These are phyloP conservation scores for Stenotaenia linearis DNA, from an alignment of 2,888 invertebrate genomes.

Conservation along the genomic window DNA sequence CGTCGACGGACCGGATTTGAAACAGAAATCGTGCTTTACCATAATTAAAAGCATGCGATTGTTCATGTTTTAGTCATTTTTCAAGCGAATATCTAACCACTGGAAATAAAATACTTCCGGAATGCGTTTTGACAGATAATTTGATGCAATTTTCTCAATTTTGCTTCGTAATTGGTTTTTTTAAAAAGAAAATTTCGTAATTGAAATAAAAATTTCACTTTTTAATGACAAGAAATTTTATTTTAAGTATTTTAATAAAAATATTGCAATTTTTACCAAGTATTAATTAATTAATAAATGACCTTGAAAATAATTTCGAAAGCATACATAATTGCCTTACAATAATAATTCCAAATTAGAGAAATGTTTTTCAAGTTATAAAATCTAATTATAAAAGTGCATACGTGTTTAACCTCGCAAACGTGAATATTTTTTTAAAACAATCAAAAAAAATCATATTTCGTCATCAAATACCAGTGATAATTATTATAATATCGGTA, in stretches of 20 bases:
- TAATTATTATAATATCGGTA: neutral
- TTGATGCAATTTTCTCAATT: neutral
- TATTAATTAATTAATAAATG: neutral
- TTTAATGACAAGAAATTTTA: neutral
- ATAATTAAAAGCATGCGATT: neutral
- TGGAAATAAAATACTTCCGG: neutral
- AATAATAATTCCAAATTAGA: neutral
- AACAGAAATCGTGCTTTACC: neutral
- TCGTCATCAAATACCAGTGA: neutral
- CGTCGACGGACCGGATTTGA: conserved; percentile 12
- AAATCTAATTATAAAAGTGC: conserved; percentile 11
- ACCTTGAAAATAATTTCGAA: neutral
- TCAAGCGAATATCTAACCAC: neutral
- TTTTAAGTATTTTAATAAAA: conserved; percentile 26
- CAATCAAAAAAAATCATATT: neutral
- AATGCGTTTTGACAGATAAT: neutral
- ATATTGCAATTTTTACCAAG: conserved; percentile 17
- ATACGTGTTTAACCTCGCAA: neutral
- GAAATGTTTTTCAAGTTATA: neutral
- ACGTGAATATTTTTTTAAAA: neutral
- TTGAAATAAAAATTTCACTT: neutral
- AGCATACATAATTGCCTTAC: neutral
- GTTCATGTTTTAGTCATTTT: neutral
- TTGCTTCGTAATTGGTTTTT: neutral
- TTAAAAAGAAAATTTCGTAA: neutral